Percentiles rank a stretch among this genome's conserved stretches.
Evolutionary conservation across 2,888 invertebrate species (phyloP).

Genomic region (Hedychridium roseum): DNA sequence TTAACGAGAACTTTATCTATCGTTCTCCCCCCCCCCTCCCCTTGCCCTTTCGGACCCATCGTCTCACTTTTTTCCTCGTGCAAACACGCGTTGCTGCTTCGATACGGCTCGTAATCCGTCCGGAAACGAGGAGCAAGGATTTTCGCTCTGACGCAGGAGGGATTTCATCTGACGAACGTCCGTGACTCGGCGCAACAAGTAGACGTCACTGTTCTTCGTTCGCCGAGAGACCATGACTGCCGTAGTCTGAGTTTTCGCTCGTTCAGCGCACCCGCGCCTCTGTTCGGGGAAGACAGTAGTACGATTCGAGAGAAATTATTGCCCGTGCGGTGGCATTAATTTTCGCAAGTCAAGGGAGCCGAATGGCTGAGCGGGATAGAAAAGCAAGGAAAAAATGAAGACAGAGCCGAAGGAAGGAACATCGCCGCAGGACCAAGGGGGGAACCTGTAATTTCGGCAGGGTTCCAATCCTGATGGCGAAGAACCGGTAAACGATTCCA

Average conservation of each 20-base stretch:
- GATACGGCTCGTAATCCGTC: too few relatives aligned
- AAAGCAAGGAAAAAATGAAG: too few relatives aligned
- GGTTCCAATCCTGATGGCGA: slow-evolving; percentile 13
- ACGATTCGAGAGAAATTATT: background rate
- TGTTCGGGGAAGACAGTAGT: background rate
- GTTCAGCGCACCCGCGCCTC: background rate
- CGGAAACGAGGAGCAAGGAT: too few relatives aligned
- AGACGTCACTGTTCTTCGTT: too few relatives aligned
- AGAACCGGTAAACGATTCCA: slow-evolving; percentile 28
- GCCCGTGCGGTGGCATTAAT: too few relatives aligned
- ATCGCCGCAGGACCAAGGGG: slow-evolving; percentile 21
- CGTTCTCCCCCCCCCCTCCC: slow-evolving; percentile 12
- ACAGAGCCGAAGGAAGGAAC: slow-evolving; percentile 12
- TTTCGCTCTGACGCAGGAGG: too few relatives aligned
- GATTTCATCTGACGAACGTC: too few relatives aligned
- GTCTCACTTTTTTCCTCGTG: background rate
- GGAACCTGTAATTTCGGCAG: slow-evolving; percentile 41
- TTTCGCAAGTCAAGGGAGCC: background rate
- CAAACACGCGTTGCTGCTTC: too few relatives aligned
- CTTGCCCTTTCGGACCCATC: background rate
- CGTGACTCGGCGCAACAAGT: too few relatives aligned
- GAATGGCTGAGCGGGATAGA: too few relatives aligned
- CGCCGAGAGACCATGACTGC: too few relatives aligned
- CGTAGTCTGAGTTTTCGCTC: too few relatives aligned
- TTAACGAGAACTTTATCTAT: slow-evolving; percentile 27